Evolutionary conservation across 2,888 invertebrate genomes (phyloP).

Genomic region (Carcina quercana): DNA sequence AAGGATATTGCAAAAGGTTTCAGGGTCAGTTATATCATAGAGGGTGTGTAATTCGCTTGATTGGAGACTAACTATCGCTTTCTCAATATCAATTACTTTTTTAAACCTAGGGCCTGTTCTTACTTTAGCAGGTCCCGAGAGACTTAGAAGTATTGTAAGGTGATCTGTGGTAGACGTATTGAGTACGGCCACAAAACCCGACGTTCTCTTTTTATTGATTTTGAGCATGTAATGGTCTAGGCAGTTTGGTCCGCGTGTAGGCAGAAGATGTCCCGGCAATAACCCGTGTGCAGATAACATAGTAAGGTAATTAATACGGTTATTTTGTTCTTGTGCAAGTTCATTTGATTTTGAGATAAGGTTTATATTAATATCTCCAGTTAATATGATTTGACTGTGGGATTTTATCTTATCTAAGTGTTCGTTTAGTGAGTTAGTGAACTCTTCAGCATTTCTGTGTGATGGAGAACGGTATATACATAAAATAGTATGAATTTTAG

Average conservation of each 20-base stretch:
- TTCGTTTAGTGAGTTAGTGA: not conserved
- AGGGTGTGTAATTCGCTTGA: not conserved
- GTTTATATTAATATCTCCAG: constrained; percentile 1
- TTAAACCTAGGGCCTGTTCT: not conserved
- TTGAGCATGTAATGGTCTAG: not conserved
- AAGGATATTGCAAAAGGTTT: not conserved
- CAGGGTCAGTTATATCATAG: not conserved
- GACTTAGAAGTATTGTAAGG: not conserved
- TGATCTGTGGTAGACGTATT: not conserved
- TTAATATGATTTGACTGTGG: not conserved
- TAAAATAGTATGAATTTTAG: not conserved
- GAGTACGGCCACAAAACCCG: not conserved
- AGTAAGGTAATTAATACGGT: not conserved
- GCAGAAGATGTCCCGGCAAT: not conserved
- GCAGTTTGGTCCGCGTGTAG: not conserved
- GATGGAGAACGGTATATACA: not conserved
- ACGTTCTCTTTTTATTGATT: not conserved
- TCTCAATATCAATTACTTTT: not conserved
- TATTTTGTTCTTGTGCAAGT: not conserved
- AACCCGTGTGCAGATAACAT: not conserved
- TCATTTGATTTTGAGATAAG: not conserved
- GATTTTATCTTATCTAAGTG: not conserved
- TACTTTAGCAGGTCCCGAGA: not conserved
- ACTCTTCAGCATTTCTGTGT: not conserved
- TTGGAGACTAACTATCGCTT: not conserved